Percentiles rank a stretch among this genome's conserved stretches.
Evolutionary conservation across 2,888 invertebrate species (phyloP).

Genomic region (Uropetala carovei): DNA sequence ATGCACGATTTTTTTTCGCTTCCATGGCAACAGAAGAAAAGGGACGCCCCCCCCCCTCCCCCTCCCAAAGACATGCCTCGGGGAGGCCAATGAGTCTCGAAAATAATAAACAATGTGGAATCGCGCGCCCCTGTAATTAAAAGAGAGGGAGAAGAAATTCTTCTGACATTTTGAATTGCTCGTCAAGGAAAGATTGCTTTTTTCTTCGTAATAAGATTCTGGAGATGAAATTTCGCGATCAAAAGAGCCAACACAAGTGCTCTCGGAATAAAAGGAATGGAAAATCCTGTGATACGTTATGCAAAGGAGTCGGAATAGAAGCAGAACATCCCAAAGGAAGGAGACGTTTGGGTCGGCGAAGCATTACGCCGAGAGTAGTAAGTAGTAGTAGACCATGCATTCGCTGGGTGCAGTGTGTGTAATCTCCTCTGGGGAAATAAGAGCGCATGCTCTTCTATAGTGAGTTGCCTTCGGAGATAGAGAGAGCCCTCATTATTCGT

Average conservation of each 20-base stretch:
- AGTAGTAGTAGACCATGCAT: background rate
- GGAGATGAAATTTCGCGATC: conserved; percentile 46
- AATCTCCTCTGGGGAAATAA: background rate
- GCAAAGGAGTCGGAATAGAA: conserved; percentile 23
- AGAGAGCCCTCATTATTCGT: too few relatives aligned
- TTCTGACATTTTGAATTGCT: conserved; percentile 32
- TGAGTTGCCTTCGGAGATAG: too few relatives aligned
- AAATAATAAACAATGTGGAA: conserved; percentile 5
- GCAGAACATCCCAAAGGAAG: background rate
- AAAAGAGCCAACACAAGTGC: conserved; percentile 44
- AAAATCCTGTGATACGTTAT: conserved; percentile 23
- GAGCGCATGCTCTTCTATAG: background rate
- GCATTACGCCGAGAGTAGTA: background rate
- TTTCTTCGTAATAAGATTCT: conserved; percentile 23
- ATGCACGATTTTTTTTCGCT: background rate
- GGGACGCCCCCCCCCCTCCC: background rate
- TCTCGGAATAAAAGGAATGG: background rate
- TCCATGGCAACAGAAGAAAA: background rate
- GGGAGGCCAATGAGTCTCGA: background rate
- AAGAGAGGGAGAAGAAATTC: background rate
- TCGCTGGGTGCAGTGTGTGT: background rate
- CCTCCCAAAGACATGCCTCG: background rate
- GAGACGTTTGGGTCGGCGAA: background rate
- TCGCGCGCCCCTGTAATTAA: conserved; percentile 30
- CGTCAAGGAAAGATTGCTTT: conserved; percentile 20